Evolutionary conservation across 1,140 invertebrate species (phyloP).

Genomic region (Calephelis nemesis): DNA sequence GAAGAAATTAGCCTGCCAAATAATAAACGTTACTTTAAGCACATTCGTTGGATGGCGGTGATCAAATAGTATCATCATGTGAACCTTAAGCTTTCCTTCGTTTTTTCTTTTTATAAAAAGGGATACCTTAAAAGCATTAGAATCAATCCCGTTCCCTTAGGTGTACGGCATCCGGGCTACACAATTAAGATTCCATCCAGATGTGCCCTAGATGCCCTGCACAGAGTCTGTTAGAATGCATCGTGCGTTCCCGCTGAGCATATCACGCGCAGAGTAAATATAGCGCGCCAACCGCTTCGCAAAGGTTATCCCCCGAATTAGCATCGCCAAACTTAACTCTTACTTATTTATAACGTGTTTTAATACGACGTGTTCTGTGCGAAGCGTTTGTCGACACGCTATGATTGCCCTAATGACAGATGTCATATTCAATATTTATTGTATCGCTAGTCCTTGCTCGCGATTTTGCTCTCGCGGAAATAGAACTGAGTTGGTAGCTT

Average conservation of each 20-base stretch:
- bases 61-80: no score
- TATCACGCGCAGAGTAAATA: constrained; percentile 41
- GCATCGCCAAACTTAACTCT: constrained; percentile 64
- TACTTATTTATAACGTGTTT: constrained; percentile 54
- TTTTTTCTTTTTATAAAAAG: no score
- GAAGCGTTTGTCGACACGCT: constrained; percentile 12
- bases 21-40: no score
- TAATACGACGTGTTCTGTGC: constrained; percentile 9
- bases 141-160: no score
- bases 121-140: no score
- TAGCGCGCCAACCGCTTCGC: constrained; percentile 48
- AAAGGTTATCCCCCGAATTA: constrained; percentile 66
- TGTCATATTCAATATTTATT: constrained; percentile 6
- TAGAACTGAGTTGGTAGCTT: no score
- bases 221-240: constrained; percentile 32
- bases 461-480: no score
- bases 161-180: background rate
- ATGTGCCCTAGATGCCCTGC: constrained; percentile 34
- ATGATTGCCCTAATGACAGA: constrained; percentile 5
- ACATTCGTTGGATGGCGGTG: no score
- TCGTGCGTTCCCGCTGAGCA: constrained; percentile 43
- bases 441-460: no score
- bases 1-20: no score
- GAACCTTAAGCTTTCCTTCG: no score
- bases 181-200: constrained; percentile 29